These are phyloP conservation scores for Eilema caniola DNA, from an alignment of 2,888 invertebrate genomes.

Conservation along the genomic window DNA sequence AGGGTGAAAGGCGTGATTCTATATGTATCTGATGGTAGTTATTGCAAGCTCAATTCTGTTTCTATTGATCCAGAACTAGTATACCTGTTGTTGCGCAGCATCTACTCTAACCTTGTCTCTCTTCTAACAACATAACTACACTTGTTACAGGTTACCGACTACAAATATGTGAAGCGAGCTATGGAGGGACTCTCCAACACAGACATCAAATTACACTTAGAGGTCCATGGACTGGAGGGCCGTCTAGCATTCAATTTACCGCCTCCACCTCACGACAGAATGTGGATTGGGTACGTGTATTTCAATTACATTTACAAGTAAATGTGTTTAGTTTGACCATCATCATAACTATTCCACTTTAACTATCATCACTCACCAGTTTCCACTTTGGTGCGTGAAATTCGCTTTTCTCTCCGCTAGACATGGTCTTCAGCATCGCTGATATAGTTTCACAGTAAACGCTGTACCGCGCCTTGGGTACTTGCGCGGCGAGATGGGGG, in stretches of 20 bases:
- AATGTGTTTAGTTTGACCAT: neutral
- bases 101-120: too few relatives aligned
- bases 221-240: slow-evolving; percentile 92
- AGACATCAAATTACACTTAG: slow-evolving; percentile 94
- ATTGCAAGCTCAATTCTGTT: too few relatives aligned
- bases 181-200: slow-evolving; percentile 97
- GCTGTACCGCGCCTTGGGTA: too few relatives aligned
- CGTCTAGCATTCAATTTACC: slow-evolving; percentile 94
- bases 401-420: neutral
- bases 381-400: neutral
- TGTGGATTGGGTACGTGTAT: slow-evolving; percentile 92
- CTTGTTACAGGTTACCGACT: slow-evolving; percentile 90
- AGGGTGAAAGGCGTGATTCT: too few relatives aligned
- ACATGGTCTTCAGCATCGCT: too few relatives aligned
- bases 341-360: neutral
- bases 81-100: too few relatives aligned
- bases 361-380: neutral
- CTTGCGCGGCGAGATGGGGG: too few relatives aligned
- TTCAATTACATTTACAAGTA: neutral
- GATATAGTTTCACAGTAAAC: too few relatives aligned
- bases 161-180: slow-evolving; percentile 94
- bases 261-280: slow-evolving; percentile 94
- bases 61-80: too few relatives aligned
- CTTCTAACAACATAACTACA: neutral
- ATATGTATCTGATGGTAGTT: too few relatives aligned